Percentiles rank a stretch among this genome's conserved stretches.
These are phyloP conservation scores for Sebastes taczanowskii DNA, from an alignment of 2,797 vertebrate species.

Conservation along the genomic window DNA sequence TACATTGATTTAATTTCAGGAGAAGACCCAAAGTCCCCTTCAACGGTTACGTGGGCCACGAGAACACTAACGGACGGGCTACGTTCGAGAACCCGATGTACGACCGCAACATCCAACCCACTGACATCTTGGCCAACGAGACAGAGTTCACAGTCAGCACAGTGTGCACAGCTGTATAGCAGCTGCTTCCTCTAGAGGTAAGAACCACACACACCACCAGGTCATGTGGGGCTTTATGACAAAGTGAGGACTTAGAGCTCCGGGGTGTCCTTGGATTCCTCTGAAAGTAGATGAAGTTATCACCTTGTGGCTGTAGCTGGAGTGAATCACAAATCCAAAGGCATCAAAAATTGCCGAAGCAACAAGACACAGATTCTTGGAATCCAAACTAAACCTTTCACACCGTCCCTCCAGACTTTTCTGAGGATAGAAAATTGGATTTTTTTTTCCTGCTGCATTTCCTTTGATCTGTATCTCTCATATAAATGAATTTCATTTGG, in stretches of 20 bases:
- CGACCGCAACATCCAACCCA: slow-evolving; percentile 95
- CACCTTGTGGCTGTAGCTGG: background rate
- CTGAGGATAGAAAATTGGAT: slow-evolving; percentile 47
- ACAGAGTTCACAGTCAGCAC: slow-evolving; percentile 99
- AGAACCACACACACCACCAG: background rate
- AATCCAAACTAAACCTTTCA: slow-evolving; percentile 42
- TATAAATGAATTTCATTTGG: slow-evolving; percentile 25
- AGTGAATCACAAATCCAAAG: slow-evolving; percentile 27
- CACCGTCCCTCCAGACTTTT: slow-evolving; percentile 20
- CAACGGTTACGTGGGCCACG: slow-evolving; percentile 96
- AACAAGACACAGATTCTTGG: slow-evolving; percentile 50
- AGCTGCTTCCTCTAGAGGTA: slow-evolving; percentile 76
- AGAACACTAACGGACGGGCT: slow-evolving; percentile 94
- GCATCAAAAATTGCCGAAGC: slow-evolving; percentile 60
- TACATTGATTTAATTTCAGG: slow-evolving; percentile 67
- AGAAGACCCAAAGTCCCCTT: slow-evolving; percentile 99
- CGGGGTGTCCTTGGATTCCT: background rate
- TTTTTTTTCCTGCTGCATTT: slow-evolving; percentile 19
- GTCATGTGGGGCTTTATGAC: background rate
- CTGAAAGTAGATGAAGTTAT: slow-evolving; percentile 12
- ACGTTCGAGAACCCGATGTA: slow-evolving; percentile 99
- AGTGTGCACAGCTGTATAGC: slow-evolving; percentile 99
- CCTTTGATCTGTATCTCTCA: slow-evolving; percentile 26
- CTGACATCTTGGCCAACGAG: slow-evolving; percentile 93
- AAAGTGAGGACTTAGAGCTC: background rate